Conservation (phyloP, 2,888 invertebrate genomes). For the Nephrocerus scutellatus region DNA sequence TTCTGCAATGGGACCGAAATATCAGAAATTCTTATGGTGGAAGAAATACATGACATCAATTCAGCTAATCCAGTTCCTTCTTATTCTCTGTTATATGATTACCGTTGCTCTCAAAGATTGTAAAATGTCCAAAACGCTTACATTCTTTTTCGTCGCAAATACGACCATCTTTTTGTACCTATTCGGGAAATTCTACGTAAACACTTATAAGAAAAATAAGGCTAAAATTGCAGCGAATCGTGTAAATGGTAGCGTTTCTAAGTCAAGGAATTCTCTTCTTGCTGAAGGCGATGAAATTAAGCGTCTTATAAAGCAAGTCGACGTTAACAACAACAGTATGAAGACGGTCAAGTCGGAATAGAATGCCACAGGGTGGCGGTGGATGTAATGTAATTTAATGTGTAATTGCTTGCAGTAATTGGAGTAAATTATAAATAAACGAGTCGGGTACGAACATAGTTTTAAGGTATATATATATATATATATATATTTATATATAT, state of each 20-base stretch:
- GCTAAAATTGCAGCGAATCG: slow-evolving; percentile 30
- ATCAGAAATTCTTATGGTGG: slow-evolving; percentile 52
- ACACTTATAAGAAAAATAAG: slow-evolving; percentile 47
- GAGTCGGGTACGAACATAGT: no score
- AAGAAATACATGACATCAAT: slow-evolving; percentile 52
- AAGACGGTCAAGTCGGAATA: slow-evolving; percentile 38
- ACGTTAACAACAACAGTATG: slow-evolving; percentile 40
- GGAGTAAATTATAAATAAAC: no score
- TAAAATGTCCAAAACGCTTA: slow-evolving; percentile 52
- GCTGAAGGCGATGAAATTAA: slow-evolving; percentile 37
- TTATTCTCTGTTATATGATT: slow-evolving; percentile 59
- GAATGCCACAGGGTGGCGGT: slow-evolving; percentile 8
- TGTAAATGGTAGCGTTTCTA: slow-evolving; percentile 39
- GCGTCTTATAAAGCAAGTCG: slow-evolving; percentile 39
- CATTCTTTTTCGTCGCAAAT: slow-evolving; percentile 54
- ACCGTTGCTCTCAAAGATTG: slow-evolving; percentile 51
- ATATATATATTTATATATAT: no score
- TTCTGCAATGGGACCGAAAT: slow-evolving; percentile 49
- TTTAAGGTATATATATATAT: no score
- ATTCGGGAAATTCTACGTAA: slow-evolving; percentile 55
- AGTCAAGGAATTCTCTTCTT: slow-evolving; percentile 31
- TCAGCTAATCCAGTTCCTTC: slow-evolving; percentile 56
- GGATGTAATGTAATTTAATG: no score
- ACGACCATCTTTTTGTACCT: slow-evolving; percentile 53
- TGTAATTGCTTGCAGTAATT: no score